These are phyloP conservation scores for Gymnarchus niloticus DNA, from an alignment of 2,113 vertebrate species.

Conservation along the genomic window DNA sequence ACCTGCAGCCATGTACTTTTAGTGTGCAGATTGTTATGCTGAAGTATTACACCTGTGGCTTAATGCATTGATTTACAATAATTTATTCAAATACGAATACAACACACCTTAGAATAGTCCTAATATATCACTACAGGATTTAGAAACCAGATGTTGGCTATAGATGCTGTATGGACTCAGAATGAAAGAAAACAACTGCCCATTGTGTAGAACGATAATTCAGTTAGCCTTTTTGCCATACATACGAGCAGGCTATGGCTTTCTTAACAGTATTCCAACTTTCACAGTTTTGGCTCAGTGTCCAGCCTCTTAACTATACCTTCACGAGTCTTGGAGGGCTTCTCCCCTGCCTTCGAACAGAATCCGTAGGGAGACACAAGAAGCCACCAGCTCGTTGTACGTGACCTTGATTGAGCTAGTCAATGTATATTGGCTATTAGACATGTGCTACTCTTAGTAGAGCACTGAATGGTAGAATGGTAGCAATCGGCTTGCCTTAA, in stretches of 20 bases:
- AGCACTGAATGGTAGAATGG: not conserved
- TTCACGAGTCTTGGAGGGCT: not conserved
- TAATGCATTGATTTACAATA: too few species aligned
- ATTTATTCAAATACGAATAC: too few species aligned
- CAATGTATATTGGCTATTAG: constrained; percentile 10
- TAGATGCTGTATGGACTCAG: too few species aligned
- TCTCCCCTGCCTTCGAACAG: not conserved
- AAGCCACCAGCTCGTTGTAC: not conserved
- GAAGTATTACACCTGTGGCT: too few species aligned
- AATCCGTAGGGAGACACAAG: not conserved
- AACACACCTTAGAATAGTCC: too few species aligned
- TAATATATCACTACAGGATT: too few species aligned
- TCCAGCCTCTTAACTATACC: not conserved
- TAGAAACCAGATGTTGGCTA: too few species aligned
- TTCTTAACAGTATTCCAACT: not conserved
- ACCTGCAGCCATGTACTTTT: too few species aligned
- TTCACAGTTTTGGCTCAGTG: not conserved
- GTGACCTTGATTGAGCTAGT: constrained; percentile 14
- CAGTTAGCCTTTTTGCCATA: not conserved
- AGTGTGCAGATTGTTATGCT: too few species aligned
- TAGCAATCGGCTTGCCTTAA: not conserved
- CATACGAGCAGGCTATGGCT: not conserved
- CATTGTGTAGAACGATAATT: not conserved
- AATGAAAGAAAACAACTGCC: not conserved
- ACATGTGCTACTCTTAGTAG: constrained; percentile 4